Conservation (phyloP, 37 sponge, comb jelly and placozoan species). For the Chondrosia reniformis region DNA sequence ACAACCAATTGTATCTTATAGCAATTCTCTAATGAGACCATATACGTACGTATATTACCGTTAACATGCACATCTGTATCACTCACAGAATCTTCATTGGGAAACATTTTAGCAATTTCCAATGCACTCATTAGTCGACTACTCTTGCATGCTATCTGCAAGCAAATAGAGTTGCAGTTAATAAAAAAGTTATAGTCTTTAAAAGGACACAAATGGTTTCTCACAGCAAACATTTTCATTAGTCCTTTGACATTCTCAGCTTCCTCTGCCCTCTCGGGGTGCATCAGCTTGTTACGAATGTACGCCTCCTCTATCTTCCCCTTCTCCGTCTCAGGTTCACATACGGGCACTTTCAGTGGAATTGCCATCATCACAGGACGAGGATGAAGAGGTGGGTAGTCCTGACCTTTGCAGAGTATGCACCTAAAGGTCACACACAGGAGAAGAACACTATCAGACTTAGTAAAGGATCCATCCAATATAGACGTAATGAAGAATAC, state of each 20-base stretch:
- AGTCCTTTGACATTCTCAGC: conserved; percentile 19
- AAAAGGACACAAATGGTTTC: background rate
- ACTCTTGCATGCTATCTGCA: conserved; percentile 50
- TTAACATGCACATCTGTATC: background rate
- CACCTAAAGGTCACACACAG: conserved; percentile 30
- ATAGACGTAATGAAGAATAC: background rate
- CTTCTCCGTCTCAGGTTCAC: conserved; percentile 60
- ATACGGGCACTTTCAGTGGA: conserved; percentile 57
- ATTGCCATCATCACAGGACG: conserved; percentile 72
- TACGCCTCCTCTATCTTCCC: conserved; percentile 63
- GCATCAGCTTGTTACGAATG: background rate
- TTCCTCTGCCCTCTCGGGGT: background rate
- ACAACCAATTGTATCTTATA: too few species aligned
- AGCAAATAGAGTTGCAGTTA: background rate
- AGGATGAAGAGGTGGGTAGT: conserved; percentile 65
- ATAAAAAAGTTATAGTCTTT: background rate
- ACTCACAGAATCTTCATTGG: conserved; percentile 54
- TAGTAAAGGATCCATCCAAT: background rate
- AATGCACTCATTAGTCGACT: conserved; percentile 54
- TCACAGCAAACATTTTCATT: conserved; percentile 81
- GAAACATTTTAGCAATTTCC: conserved; percentile 56
- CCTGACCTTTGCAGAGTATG: conserved; percentile 65
- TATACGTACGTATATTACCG: background rate
- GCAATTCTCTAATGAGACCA: too few species aligned
- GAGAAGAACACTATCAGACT: too few species aligned